Evolutionary conservation across 2,888 invertebrate species (phyloP).

Genomic region (Platynereis dumerilii): DNA sequence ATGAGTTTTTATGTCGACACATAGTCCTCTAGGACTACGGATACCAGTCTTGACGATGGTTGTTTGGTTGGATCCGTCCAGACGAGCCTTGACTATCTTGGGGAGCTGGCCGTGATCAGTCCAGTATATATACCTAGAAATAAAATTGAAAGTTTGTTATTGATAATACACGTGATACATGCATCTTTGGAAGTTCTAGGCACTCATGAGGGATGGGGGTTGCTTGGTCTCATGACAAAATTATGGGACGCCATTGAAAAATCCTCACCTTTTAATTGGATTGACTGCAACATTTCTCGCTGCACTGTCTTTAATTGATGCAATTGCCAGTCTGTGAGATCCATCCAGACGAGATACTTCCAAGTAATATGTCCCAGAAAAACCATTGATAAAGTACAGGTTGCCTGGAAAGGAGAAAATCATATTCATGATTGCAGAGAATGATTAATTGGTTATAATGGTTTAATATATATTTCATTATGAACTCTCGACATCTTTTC

Average conservation of each 20-base stretch:
- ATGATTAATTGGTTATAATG: no score
- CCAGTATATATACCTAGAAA: conserved; percentile 84
- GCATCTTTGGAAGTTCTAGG: no score
- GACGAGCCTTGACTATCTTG: conserved; percentile 83
- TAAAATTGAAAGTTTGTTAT: no score
- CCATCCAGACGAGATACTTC: conserved; percentile 95
- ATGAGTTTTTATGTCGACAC: conserved; percentile 90
- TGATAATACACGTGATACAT: no score
- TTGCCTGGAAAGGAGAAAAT: no score
- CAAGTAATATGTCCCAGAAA: conserved; percentile 88
- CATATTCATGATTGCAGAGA: no score
- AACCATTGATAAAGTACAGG: conserved; percentile 95
- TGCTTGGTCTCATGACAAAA: no score
- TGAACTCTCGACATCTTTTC: no score
- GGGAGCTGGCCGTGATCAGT: conserved; percentile 97
- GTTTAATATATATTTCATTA: no score
- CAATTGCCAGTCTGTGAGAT: conserved; percentile 84
- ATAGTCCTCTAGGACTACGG: conserved; percentile 84
- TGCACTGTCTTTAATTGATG: conserved; percentile 89
- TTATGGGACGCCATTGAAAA: no score
- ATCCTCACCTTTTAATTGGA: conserved; percentile 86
- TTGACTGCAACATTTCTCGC: conserved; percentile 96
- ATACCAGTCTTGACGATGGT: conserved; percentile 90
- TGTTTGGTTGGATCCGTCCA: conserved; percentile 87
- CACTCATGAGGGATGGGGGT: no score